Base-by-base conservation (phyloP, 2,888 invertebrate genomes). In the Amphipoea lucens region DNA sequence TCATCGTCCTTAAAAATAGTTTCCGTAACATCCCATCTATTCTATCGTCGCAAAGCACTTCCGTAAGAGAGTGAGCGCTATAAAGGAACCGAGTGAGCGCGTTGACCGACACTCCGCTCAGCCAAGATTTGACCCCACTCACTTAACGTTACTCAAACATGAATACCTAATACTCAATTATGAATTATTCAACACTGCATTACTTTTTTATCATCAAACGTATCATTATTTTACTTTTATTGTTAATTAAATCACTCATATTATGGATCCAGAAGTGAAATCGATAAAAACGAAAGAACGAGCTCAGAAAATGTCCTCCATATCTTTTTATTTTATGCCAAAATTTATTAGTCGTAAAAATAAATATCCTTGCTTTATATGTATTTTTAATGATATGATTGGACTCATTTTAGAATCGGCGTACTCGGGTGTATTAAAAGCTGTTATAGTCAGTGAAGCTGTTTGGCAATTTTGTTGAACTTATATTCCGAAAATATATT, bases 331-430 rank as follows among this genome's bases (percentile, higher is more conserved):
- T 90, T 93, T 94, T 92, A 93, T 92, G 91, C 88, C 90, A 91
- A 93, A 94, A 94, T 95, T 96, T 95, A 95, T 95, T 94, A 94
- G 90, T 93, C 95, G 90, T 96, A 91, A 95, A 95, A 89, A 84
- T 84, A 87, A 88, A 95, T 93, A 92, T 91, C 88, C 88, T 92
- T 91, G 88, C 80, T 91, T 89, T 92, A 89, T 94, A 93, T 93
- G 92, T 92, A 90, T 92, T 93, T 95, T 95, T 95, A 95, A 95
- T 91, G 84, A 83, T 82, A 89, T 87, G 92, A 94, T 92, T 93
- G 94, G 92, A 92, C 92, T 93, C 93, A 92, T 94, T 94, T 94
- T 92, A 84, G 88, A 88, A 86, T 86, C 67, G 79, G 79, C 89
- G 86, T 90, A 93, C 90, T 92, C 86, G 84, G 79, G 85, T 86